Evolutionary conservation across 2,888 invertebrate genomes (phyloP), one percentile per base, ranked within the genome.

Genomic region (Cerastis rubricosa): DNA sequence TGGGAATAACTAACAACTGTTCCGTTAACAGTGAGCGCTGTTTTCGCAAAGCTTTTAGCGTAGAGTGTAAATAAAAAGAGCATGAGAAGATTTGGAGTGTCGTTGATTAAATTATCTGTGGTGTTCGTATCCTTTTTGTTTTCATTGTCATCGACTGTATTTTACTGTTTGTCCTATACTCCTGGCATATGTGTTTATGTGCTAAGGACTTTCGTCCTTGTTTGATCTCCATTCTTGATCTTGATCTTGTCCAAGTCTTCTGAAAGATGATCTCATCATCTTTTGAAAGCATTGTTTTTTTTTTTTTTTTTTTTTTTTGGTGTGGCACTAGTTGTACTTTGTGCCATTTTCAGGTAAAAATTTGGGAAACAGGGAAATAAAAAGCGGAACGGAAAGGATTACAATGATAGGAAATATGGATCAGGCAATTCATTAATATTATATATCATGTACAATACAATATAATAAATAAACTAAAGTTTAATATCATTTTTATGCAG

Each of bases 1-100:
- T 88, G 88, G 76, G 88, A 88, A 88, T 84, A 83, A 83, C 75
- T 83, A 88, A 85, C 88, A 89, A 88, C 89, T 80, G 88, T 88
- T 76, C 69, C 73, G 71, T 77, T 84, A 82, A 89, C 88, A 82
- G 85, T 49, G 70, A 74, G 81, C n/a, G 66, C 81, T 70, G 81
- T 82, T 88, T 80, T 85, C 84, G 81, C 83, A 78, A 80, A 74
- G 79, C 68, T 78, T 83, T 83, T 66, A 76, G 64, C 76, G 66
- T 71, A 73, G 64, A 81, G 54, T 71, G 71, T 76, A 78, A 82
- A 85, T 59, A 79, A 86, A 82, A 82, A 80, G 49, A 76, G 68
- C 68, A 76, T 78, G 74, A 72, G 78, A 86, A 81, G 67, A 64
- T 77, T 80, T 80, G 66, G 79, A 78, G 79, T 78, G 22, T 43